A percentile compares a stretch with the other conserved stretches of the same genome.
Evolutionary conservation across 2,888 invertebrate species (phyloP).

Genomic region (Drosophila greeni): DNA sequence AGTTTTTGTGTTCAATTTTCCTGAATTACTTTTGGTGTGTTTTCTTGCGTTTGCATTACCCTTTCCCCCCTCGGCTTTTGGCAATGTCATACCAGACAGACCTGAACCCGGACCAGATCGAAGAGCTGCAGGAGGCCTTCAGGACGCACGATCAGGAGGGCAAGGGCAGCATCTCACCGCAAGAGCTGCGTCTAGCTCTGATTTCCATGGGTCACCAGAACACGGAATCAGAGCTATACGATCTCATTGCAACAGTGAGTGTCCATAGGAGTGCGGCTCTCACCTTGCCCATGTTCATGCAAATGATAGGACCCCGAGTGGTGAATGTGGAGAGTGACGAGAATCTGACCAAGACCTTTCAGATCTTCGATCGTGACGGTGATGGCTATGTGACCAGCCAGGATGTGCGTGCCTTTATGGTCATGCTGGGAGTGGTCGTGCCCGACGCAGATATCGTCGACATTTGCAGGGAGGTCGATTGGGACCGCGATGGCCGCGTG

Average conservation of each 20-base stretch:
- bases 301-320: conserved; percentile 99
- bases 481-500: conserved; percentile 97
- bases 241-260: conserved; percentile 99
- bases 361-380: conserved; percentile 94
- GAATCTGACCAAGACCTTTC: conserved; percentile 85
- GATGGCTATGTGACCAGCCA: conserved; percentile 98
- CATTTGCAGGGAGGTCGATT: conserved; percentile 97
- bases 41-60: conserved; percentile 10
- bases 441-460: conserved; percentile 98
- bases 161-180: conserved; percentile 97
- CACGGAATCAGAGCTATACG: conserved; percentile 98
- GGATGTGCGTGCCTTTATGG: conserved; percentile 98
- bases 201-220: conserved; percentile 98
- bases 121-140: conserved; percentile 99
- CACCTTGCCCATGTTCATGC: conserved; percentile 97
- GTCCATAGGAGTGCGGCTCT: conserved; percentile 83
- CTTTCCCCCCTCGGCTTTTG: background rate
- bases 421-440: conserved; percentile 97
- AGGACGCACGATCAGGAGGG: conserved; percentile 98
- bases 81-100: background rate
- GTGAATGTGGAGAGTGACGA: conserved; percentile 98
- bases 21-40: conserved; percentile 7
- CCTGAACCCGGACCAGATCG: conserved; percentile 98
- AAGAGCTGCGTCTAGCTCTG: conserved; percentile 98
- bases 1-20: conserved; percentile 21